Percentiles rank a stretch among this genome's conserved stretches.
These are phyloP conservation scores for Amphiura filiformis DNA, from an alignment of 35 echinoderm and acorn worm genomes.

Conservation along the genomic window DNA sequence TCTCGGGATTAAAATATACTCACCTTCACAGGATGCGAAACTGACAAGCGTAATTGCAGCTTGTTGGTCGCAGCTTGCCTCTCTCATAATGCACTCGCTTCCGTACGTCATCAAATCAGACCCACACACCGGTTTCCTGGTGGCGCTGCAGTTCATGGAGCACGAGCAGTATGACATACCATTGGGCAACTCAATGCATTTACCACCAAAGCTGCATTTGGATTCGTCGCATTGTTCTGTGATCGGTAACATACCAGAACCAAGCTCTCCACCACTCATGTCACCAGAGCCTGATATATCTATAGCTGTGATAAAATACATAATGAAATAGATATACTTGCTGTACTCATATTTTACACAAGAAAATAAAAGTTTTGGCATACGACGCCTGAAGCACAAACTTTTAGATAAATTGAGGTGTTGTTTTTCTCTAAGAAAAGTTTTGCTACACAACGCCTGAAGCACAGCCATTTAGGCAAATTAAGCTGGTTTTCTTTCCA, in stretches of 20 bases:
- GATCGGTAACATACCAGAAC: neutral
- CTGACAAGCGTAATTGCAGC: conserved; percentile 16
- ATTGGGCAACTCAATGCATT: conserved; percentile 36
- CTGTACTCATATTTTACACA: no score
- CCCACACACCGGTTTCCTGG: conserved; percentile 68
- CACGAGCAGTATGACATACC: conserved; percentile 55
- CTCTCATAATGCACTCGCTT: conserved; percentile 74
- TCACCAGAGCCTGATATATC: conserved; percentile 56
- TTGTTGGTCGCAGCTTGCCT: conserved; percentile 66
- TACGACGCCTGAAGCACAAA: neutral
- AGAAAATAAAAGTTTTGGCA: neutral
- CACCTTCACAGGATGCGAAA: conserved; percentile 87
- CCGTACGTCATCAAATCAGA: conserved; percentile 77
- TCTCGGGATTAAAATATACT: no score
- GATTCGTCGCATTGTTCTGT: conserved; percentile 57
- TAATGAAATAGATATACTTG: neutral
- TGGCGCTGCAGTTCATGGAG: conserved; percentile 74
- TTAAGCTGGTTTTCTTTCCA: no score
- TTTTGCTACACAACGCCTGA: no score
- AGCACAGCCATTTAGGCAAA: no score
- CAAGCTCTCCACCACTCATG: conserved; percentile 3
- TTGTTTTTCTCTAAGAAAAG: no score
- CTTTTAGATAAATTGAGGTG: no score
- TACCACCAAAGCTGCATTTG: conserved; percentile 70
- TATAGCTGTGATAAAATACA: neutral